Percentiles rank a stretch among this genome's conserved stretches.
Conservation (phyloP, 2,113 vertebrate genomes). For the Bubalus kerabau region DNA sequence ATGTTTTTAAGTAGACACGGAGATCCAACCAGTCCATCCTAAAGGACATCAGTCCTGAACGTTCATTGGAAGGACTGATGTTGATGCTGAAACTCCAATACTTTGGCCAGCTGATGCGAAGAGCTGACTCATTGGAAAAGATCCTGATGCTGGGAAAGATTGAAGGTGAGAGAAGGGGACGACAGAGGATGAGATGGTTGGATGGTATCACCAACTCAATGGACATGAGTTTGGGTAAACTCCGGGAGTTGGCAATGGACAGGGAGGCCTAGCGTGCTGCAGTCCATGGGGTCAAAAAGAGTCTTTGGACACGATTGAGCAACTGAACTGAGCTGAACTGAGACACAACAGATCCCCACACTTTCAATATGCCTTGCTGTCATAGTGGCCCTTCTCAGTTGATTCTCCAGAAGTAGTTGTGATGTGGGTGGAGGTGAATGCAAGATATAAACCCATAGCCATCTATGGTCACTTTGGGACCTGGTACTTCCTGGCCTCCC, state of each 20-base stretch:
- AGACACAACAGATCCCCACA: neutral
- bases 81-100: neutral
- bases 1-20: neutral
- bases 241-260: neutral
- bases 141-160: neutral
- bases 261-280: neutral
- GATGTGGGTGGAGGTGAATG: slow-evolving; percentile 22
- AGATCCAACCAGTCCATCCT: neutral
- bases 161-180: neutral
- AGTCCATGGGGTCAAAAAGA: neutral
- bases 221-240: neutral
- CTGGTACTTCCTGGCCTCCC: slow-evolving; percentile 42
- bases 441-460: slow-evolving; percentile 48
- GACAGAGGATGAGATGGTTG: neutral
- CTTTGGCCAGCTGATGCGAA: neutral
- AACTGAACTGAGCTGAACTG: neutral
- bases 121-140: neutral
- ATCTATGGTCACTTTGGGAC: neutral
- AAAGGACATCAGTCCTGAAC: neutral
- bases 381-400: neutral
- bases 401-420: neutral
- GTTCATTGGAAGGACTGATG: neutral
- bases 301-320: neutral
- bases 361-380: neutral
- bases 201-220: neutral